Evolutionary conservation across 2,888 invertebrate species (phyloP), one percentile per base, ranked within the genome.

Genomic region (Escarpia spicata): DNA sequence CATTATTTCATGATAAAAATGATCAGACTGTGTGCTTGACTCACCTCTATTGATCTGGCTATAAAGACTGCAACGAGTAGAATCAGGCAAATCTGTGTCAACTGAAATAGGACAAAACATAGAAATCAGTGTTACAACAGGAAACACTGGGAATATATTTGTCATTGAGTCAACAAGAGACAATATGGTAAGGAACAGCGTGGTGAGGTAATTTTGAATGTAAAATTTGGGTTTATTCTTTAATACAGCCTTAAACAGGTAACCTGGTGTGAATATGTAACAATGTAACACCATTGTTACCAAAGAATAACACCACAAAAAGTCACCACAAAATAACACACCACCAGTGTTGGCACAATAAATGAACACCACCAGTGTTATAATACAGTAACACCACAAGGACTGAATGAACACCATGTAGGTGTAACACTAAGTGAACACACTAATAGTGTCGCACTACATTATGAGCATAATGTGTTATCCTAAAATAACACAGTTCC

Each of bases 41-140:
- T 93, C 93, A 95, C 95, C 94, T 95, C 95, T 43, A 95, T 92
- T 44, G 97, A 96, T 93, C 96, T 94, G 60, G 95, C 92, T 75
- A 95, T 95, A 26, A 75, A 75, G 26, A 26, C 75, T 75, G 75
- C 89, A 19, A 96, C 92, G 58, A 96, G 93, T 26, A 95, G 94
- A 15, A 94, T 43, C 58, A 95, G 92, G 15, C 94, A 94, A 43
- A 94, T n/a, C 31, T 90, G 90, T 91, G 94, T n/a, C 60, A 92
- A 91, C 93, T 93, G 91, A 91, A 92, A 93, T 31, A 75, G 37
- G 91, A 19, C 58, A 43, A 92, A 90, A 93, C 12, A 1, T 15
- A 6, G 19, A 26, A 4, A n/a, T 52, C n/a, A n/a, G 75, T 26
- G 6, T 19, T 2, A 19, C 75, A 75, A 75, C 26, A 75, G 75